These are phyloP conservation scores for Zoanthus sociatus DNA, from an alignment of 92 coral and sea anemone genomes.

Conservation along the genomic window DNA sequence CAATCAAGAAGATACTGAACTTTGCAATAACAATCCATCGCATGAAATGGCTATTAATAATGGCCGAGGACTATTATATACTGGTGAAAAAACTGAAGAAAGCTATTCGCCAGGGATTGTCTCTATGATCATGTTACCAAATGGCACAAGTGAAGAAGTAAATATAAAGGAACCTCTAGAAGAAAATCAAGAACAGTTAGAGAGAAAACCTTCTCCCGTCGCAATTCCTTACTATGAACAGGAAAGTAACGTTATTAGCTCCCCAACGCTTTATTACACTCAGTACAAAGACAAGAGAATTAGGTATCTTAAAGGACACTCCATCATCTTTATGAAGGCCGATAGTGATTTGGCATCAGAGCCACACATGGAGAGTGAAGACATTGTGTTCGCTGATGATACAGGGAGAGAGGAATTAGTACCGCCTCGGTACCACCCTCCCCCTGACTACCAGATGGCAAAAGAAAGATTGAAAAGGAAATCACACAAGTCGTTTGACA, in stretches of 20 bases:
- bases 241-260: background rate
- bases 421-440: slow-evolving; percentile 76
- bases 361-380: slow-evolving; percentile 68
- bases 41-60: background rate
- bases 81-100: background rate
- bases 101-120: background rate
- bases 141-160: background rate
- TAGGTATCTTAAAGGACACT: slow-evolving; percentile 47
- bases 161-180: background rate
- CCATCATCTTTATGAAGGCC: slow-evolving; percentile 51
- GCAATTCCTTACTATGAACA: background rate
- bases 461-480: slow-evolving; percentile 60
- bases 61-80: background rate
- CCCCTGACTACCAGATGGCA: slow-evolving; percentile 70
- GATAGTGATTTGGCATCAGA: slow-evolving; percentile 52
- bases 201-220: background rate
- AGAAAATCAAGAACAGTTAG: background rate
- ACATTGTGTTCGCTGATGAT: slow-evolving; percentile 74
- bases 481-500: slow-evolving; percentile 55
- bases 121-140: background rate
- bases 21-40: background rate
- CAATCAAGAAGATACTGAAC: background rate
- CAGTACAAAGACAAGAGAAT: slow-evolving; percentile 42
- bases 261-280: slow-evolving; percentile 44
- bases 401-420: slow-evolving; percentile 28